A percentile compares a stretch with the other conserved stretches of the same genome.
phyloP scores from a whole-genome alignment of 1,140 invertebrate species.

The Epicauta chinensis region DNA sequence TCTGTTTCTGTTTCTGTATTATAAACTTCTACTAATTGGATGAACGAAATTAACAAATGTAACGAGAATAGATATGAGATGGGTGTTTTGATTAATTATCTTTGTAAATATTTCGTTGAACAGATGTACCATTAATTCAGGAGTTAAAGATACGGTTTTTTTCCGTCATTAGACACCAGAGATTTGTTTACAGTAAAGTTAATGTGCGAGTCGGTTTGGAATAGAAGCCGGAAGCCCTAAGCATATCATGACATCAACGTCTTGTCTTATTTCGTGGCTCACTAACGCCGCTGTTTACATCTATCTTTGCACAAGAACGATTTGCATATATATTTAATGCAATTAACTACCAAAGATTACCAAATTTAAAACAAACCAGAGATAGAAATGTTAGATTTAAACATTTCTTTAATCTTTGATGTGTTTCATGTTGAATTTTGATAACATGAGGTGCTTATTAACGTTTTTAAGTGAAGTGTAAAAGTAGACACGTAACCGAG shows the following conservation, averaged over 20 bases:
- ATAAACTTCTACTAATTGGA: too few species aligned
- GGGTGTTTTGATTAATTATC: too few species aligned
- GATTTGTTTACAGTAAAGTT: neutral
- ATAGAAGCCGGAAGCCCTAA: slow-evolving; percentile 6
- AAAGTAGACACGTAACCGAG: slow-evolving; percentile 24
- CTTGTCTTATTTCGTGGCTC: slow-evolving; percentile 34
- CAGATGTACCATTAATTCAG: too few species aligned
- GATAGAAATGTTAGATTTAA: too few species aligned
- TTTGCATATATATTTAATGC: slow-evolving; percentile 36
- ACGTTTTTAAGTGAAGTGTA: slow-evolving; percentile 21
- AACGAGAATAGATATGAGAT: too few species aligned
- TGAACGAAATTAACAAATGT: too few species aligned
- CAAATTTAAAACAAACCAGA: neutral
- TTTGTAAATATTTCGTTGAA: too few species aligned
- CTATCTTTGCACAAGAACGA: slow-evolving; percentile 32
- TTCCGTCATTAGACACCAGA: too few species aligned
- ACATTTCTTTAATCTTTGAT: too few species aligned
- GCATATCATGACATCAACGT: slow-evolving; percentile 17
- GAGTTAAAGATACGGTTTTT: too few species aligned
- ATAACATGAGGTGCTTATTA: slow-evolving; percentile 4
- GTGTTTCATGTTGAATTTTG: too few species aligned
- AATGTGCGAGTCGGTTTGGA: slow-evolving; percentile 4
- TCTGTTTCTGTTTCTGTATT: too few species aligned
- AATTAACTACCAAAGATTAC: slow-evolving; percentile 28
- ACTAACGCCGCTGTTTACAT: slow-evolving; percentile 35